Percentiles rank a stretch among this genome's conserved stretches.
phyloP scores from a whole-genome alignment of 2,888 invertebrate species.

The Tetragonula carbonaria region DNA sequence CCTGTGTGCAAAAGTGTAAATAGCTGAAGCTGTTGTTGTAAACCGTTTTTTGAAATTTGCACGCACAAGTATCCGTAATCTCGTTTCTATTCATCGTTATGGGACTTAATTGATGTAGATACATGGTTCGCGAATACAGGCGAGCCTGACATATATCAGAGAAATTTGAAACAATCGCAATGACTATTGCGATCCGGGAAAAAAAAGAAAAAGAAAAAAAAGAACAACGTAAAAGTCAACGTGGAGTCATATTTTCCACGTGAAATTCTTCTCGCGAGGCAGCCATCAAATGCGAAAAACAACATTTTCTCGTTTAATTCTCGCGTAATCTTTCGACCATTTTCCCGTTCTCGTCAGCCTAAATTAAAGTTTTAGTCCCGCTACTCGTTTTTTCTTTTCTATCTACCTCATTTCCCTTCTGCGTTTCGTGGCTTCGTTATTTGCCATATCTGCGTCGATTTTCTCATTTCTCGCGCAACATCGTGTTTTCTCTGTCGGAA shows the following conservation, averaged over 20 bases:
- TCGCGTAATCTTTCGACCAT: conserved; percentile 1
- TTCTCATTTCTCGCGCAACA: neutral
- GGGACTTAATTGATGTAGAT: neutral
- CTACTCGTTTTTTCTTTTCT: neutral
- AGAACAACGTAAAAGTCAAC: conserved; percentile 6
- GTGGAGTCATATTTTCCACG: conserved; percentile 11
- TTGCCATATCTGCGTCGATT: neutral
- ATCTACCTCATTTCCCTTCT: neutral
- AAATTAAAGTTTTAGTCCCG: neutral
- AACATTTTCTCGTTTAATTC: conserved; percentile 16
- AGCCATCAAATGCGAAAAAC: conserved; percentile 59
- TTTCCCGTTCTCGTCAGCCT: neutral
- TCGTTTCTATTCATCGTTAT: conserved; percentile 18
- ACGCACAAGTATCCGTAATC: neutral
- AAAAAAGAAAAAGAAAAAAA: neutral
- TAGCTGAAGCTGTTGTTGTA: no score
- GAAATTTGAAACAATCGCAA: conserved; percentile 29
- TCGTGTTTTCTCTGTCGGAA: neutral
- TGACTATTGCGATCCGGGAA: conserved; percentile 12
- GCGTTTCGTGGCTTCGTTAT: neutral
- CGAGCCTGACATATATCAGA: conserved; percentile 17
- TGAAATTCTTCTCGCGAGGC: conserved; percentile 36
- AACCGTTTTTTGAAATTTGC: no score
- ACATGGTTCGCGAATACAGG: neutral
- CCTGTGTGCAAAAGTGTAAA: neutral